A percentile compares a stretch with the other conserved stretches of the same genome.
Conservation (phyloP, 1,140 invertebrate genomes). For the Hylaeus volcanicus region DNA sequence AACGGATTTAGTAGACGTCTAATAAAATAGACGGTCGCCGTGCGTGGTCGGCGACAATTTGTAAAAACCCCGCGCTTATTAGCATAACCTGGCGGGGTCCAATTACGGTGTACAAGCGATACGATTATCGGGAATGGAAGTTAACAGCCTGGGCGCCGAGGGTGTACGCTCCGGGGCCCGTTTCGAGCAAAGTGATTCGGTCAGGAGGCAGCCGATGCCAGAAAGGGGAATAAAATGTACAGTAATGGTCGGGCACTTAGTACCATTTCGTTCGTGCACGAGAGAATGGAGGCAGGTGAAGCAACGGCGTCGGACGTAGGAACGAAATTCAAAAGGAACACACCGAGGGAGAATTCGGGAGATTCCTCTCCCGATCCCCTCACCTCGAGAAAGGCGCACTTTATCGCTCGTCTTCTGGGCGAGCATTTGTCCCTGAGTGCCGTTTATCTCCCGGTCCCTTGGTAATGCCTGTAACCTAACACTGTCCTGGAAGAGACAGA, state of each 20-base stretch:
- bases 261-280: slow-evolving; percentile 45
- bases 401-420: slow-evolving; percentile 64
- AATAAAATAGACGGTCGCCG: not conserved
- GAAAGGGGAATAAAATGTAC: slow-evolving; percentile 40
- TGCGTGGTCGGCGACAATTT: slow-evolving; percentile 43
- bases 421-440: slow-evolving; percentile 69
- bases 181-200: slow-evolving; percentile 35
- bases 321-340: slow-evolving; percentile 38
- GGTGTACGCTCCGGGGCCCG: not conserved
- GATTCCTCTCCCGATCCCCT: not conserved
- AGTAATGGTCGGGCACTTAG: slow-evolving; percentile 60
- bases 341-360: not conserved
- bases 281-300: slow-evolving; percentile 54
- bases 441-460: slow-evolving; percentile 65
- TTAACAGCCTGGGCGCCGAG: slow-evolving; percentile 23
- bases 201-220: slow-evolving; percentile 22
- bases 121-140: slow-evolving; percentile 44
- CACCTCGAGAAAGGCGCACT: slow-evolving; percentile 51
- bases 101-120: slow-evolving; percentile 45
- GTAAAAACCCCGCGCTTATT: slow-evolving; percentile 41
- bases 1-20: not conserved
- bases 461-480: slow-evolving; percentile 71
- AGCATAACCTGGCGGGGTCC: slow-evolving; percentile 22
- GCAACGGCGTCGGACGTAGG: not conserved
- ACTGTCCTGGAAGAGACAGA: slow-evolving; percentile 66